These are phyloP conservation scores for Chymomyza fuscimana DNA, from an alignment of 2,888 invertebrate genomes.

Conservation along the genomic window DNA sequence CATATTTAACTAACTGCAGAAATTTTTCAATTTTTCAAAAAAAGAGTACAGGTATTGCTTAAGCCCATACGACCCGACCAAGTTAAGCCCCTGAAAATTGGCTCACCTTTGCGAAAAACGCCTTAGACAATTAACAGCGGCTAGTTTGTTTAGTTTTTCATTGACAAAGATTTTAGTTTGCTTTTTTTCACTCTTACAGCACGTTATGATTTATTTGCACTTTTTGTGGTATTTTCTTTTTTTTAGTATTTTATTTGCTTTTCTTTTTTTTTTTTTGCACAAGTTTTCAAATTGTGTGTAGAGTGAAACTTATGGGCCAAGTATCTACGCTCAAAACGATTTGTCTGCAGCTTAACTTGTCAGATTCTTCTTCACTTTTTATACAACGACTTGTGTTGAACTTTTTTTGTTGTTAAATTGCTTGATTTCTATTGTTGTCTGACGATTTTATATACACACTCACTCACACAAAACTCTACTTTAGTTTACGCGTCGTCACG, in stretches of 20 bases:
- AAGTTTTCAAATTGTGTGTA: background rate
- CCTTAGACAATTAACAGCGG: background rate
- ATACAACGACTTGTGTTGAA: background rate
- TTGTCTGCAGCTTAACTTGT: background rate
- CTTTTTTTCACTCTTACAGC: background rate
- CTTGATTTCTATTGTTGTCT: slow-evolving; percentile 5
- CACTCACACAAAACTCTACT: background rate
- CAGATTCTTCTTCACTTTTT: background rate
- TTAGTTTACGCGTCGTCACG: slow-evolving; percentile 45
- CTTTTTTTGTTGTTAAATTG: background rate
- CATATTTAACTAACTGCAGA: no score
- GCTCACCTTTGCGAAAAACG: background rate
- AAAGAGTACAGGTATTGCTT: no score
- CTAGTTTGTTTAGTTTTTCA: background rate
- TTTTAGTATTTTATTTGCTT: background rate
- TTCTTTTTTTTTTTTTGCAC: slow-evolving; percentile 11
- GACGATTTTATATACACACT: background rate
- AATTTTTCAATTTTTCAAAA: no score
- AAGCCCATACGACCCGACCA: no score
- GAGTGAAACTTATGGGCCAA: background rate
- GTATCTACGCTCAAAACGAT: background rate
- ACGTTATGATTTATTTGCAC: slow-evolving; percentile 4
- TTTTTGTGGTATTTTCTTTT: background rate
- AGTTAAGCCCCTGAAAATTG: background rate
- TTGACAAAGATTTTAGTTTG: background rate